Base-by-base conservation (phyloP, 2,888 invertebrate genomes). In the Lamproptera curius region DNA sequence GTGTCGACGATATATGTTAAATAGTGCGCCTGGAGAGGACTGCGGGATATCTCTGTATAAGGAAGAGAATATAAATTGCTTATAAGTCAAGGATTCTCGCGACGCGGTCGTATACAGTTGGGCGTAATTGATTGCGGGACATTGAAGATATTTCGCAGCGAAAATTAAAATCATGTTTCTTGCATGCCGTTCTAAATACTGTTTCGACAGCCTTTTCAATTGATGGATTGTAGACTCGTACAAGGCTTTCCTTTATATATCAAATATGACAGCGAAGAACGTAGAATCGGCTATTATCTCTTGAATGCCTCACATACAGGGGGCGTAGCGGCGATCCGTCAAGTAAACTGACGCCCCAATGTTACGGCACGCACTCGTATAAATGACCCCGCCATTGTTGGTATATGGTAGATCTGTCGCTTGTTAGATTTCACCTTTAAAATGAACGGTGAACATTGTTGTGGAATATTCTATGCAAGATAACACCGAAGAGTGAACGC, bases 11-110 rank as follows among this genome's bases (percentile, higher is more conserved):
- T 43, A 56, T 65, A 67, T 64, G 65, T 61, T 61, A 67, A 68
- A 57, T 59, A 62, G 62, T 63, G 65, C 63, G 69, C 63, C 60
- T 66, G 67, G 67, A 68, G 71, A 70, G 73, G 72, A 70, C 65
- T 59, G 65, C 62, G 64, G 65, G 66, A 66, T 63, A 65, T 59
- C 62, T 63, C 53, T 65, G 65, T 62, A 73, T 63, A 62, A 75
- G 78, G 77, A 81, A 80, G 76, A 72, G 79, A 78, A 81, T 81
- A 77, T 77, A 80, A 76, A 81, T 79, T 70, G 71, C 70, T 67
- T 67, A 73, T 76, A 78, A 76, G 70, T 75, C 76, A 78, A 75
- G 78, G 72, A 75, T 74, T 71, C 46, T 70, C 54, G 58, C 51
- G 42, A 34, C 34, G 48, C 55, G 53, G 61, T 61, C 55, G 56